These are phyloP conservation scores for Copidosoma aretas DNA, from an alignment of 2,888 invertebrate species.

Conservation along the genomic window DNA sequence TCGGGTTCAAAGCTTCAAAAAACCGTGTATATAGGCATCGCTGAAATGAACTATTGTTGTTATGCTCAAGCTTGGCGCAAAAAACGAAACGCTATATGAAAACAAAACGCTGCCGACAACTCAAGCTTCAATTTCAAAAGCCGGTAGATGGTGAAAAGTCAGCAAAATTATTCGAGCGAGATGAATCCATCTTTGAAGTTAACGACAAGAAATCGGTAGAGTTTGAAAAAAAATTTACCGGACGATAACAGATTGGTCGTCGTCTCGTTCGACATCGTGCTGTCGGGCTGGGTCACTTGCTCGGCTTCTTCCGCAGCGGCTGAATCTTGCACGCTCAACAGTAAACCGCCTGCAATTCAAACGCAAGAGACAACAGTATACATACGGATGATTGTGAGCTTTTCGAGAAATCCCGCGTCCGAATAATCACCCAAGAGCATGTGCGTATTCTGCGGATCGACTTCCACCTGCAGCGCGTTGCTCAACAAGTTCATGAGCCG, in stretches of 20 bases:
- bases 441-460: conserved; percentile 85
- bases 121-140: conserved; percentile 33
- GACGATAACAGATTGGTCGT: conserved; percentile 73
- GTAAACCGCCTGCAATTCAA: conserved; percentile 69
- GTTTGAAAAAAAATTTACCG: conserved; percentile 73
- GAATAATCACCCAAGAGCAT: conserved; percentile 75
- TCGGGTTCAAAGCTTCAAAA: background rate
- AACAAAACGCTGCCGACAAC: conserved; percentile 25
- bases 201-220: conserved; percentile 25
- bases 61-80: conserved; percentile 27
- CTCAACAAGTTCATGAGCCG: conserved; percentile 81
- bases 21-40: conserved; percentile 13
- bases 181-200: background rate
- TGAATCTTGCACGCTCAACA: conserved; percentile 81
- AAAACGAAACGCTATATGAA: conserved; percentile 21
- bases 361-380: background rate
- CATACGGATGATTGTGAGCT: too few relatives aligned
- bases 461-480: conserved; percentile 83
- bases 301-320: conserved; percentile 78
- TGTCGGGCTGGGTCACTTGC: conserved; percentile 67
- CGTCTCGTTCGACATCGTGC: conserved; percentile 63
- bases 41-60: conserved; percentile 20
- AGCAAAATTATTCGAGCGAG: conserved; percentile 21
- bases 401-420: too few relatives aligned
- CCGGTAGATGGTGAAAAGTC: conserved; percentile 1